Evolutionary conservation across 92 coral and sea anemone genomes (phyloP).

Genomic region (Epizoanthus ramosus): DNA sequence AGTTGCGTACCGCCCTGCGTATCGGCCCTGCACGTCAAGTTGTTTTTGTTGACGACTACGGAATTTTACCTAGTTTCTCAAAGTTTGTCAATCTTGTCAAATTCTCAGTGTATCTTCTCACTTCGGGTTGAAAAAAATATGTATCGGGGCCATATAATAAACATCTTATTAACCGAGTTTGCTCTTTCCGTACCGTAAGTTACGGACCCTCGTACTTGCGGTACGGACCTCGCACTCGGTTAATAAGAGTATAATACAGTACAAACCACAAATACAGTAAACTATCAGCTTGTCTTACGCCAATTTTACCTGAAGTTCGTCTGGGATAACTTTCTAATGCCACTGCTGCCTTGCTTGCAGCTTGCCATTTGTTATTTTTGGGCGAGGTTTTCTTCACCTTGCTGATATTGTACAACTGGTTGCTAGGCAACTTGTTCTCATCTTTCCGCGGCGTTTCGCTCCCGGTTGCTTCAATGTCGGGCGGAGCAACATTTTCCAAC

Average conservation of each 20-base stretch:
- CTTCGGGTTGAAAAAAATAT: too few species aligned
- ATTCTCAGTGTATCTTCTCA: too few species aligned
- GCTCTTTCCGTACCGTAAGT: too few species aligned
- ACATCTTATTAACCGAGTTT: too few species aligned
- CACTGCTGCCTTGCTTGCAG: conserved; percentile 3
- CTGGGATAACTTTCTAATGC: not conserved
- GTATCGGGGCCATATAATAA: too few species aligned
- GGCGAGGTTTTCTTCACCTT: not conserved
- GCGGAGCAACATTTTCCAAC: not conserved
- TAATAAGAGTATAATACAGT: not conserved
- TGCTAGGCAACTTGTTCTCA: not conserved
- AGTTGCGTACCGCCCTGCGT: too few species aligned
- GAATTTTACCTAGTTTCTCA: too few species aligned
- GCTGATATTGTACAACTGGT: not conserved
- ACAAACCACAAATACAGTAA: not conserved
- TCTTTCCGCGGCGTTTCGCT: not conserved
- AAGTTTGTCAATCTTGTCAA: too few species aligned
- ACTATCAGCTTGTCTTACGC: not conserved
- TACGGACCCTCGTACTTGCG: too few species aligned
- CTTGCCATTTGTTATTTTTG: not conserved
- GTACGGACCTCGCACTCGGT: too few species aligned
- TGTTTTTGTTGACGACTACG: too few species aligned
- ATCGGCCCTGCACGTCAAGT: too few species aligned
- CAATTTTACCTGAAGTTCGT: conserved; percentile 6
- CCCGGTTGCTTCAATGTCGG: not conserved